phyloP scores from a whole-genome alignment of 1,140 invertebrate genomes.

The Cylas formicarius region DNA sequence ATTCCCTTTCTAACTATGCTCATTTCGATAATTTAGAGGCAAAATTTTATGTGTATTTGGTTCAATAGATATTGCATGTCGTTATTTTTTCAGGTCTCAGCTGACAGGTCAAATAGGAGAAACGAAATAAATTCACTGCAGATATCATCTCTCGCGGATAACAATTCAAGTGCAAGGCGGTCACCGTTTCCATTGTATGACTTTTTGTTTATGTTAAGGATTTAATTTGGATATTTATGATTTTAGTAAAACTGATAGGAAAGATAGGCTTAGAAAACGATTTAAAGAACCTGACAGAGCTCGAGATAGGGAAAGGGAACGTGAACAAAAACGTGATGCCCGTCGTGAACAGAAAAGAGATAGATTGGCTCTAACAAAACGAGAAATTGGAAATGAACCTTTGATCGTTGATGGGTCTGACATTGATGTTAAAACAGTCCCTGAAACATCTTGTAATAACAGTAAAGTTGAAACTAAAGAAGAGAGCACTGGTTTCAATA shows the following conservation, averaged over 20 bases:
- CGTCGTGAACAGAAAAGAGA: conserved; percentile 33
- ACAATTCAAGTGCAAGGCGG: conserved; percentile 25
- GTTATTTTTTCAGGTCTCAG: conserved; percentile 23
- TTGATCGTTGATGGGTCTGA: conserved; percentile 25
- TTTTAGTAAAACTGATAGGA: conserved; percentile 33
- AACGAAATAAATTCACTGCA: conserved; percentile 33
- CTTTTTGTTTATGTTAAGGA: no score
- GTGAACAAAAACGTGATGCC: conserved; percentile 32
- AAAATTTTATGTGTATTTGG: conserved; percentile 8
- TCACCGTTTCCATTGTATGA: conserved; percentile 33
- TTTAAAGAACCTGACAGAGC: conserved; percentile 34
- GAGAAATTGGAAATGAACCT: conserved; percentile 27
- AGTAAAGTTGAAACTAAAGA: conserved; percentile 32
- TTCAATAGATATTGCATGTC: conserved; percentile 7
- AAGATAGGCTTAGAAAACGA: conserved; percentile 36
- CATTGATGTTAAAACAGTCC: conserved; percentile 20
- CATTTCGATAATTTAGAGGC: conserved; percentile 14
- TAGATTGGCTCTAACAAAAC: conserved; percentile 27
- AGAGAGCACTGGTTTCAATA: conserved; percentile 41
- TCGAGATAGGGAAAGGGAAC: conserved; percentile 32
- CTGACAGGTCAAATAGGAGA: conserved; percentile 31
- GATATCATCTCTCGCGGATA: conserved; percentile 28
- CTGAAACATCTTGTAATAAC: conserved; percentile 29
- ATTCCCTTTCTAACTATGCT: conserved; percentile 17
- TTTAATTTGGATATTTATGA: conserved; percentile 13